A percentile compares a stretch with the other conserved stretches of the same genome.
phyloP scores from a whole-genome alignment of 2,888 invertebrate genomes.

The Polydrusus tereticollis region DNA sequence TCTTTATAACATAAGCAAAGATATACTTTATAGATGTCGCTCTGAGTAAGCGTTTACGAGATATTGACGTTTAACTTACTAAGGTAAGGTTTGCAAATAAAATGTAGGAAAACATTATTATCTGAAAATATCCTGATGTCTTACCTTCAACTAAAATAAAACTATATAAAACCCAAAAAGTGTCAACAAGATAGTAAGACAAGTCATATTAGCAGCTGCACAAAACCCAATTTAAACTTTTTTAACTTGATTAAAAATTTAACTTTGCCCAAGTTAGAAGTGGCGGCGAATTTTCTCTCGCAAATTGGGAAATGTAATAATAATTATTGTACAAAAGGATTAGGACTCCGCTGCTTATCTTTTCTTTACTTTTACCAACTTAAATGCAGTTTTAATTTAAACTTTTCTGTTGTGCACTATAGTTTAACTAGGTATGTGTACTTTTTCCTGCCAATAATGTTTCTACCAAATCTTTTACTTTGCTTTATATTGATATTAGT shows the following conservation, averaged over 20 bases:
- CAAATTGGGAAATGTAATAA: conserved; percentile 46
- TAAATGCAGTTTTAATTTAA: conserved; percentile 43
- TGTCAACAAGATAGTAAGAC: conserved; percentile 25
- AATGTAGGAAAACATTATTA: not conserved
- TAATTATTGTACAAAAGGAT: conserved; percentile 45
- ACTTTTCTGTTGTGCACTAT: conserved; percentile 13
- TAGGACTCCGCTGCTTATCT: conserved; percentile 35
- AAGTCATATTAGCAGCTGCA: conserved; percentile 11
- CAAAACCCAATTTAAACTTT: conserved; percentile 45
- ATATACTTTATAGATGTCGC: too few relatives aligned
- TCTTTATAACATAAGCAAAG: too few relatives aligned
- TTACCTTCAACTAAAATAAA: not conserved
- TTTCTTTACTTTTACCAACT: conserved; percentile 25
- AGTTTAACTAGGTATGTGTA: not conserved
- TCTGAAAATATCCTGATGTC: not conserved
- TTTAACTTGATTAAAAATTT: conserved; percentile 46
- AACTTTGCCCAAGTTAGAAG: conserved; percentile 36
- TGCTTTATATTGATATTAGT: too few relatives aligned
- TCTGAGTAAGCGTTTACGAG: too few relatives aligned
- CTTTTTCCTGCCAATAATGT: not conserved
- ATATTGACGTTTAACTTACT: too few relatives aligned
- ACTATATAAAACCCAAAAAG: conserved; percentile 21
- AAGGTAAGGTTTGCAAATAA: too few relatives aligned
- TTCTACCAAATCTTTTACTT: too few relatives aligned
- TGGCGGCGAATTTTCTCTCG: conserved; percentile 28